Evolutionary conservation across 53 echinoderm and acorn worm species (phyloP).

Genomic region (Temnopleurus reevesii): DNA sequence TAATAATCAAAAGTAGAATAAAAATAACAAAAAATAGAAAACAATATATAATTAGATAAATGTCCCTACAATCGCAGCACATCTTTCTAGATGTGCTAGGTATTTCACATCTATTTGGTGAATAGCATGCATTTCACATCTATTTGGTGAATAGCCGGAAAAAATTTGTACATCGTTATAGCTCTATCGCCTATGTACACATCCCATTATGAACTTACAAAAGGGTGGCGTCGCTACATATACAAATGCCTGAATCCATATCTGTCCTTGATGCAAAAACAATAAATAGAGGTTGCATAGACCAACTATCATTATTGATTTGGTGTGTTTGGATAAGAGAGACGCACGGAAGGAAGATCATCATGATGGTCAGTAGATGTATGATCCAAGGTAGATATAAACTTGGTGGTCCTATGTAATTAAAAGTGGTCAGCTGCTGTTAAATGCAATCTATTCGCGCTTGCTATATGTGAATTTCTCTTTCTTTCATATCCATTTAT

Average conservation of each 20-base stretch:
- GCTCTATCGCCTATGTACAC: not conserved
- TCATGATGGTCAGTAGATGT: not conserved
- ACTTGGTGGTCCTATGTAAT: too few relatives aligned
- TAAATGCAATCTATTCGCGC: not conserved
- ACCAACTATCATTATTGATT: slow-evolving; percentile 18
- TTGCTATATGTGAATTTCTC: not conserved
- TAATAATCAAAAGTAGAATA: too few relatives aligned
- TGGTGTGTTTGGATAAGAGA: not conserved
- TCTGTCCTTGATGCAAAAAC: not conserved
- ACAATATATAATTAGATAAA: too few relatives aligned
- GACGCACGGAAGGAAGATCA: not conserved
- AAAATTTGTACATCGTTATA: not conserved
- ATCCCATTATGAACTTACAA: not conserved
- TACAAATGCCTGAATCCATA: not conserved
- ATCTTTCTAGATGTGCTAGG: too few relatives aligned
- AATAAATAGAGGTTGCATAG: not conserved
- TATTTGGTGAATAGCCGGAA: not conserved
- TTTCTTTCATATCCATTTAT: not conserved
- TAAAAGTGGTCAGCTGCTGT: not conserved
- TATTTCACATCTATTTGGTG: too few relatives aligned
- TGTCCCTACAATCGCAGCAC: too few relatives aligned
- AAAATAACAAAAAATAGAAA: too few relatives aligned
- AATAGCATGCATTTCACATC: too few relatives aligned
- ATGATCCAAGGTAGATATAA: not conserved
- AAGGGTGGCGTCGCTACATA: not conserved